phyloP scores from a whole-genome alignment of 2,797 vertebrate genomes.

The Bufotes viridis region DNA sequence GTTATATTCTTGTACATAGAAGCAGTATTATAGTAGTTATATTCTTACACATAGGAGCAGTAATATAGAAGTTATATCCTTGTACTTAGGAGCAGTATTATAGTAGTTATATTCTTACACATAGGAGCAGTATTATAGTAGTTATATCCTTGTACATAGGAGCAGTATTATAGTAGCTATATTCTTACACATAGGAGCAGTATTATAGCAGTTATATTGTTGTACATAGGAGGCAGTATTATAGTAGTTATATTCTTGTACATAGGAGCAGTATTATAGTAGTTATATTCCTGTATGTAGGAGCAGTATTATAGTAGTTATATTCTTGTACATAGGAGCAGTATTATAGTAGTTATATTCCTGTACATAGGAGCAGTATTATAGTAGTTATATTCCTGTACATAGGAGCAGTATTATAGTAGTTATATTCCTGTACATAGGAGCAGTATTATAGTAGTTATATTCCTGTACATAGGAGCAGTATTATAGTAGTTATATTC shows the following conservation, averaged over 20 bases:
- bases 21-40: not conserved
- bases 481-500: too few species aligned
- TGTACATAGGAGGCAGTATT: not conserved
- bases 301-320: not conserved
- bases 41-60: not conserved
- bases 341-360: slow-evolving; percentile 1
- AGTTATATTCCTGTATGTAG: not conserved
- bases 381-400: too few species aligned
- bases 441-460: too few species aligned
- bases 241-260: not conserved
- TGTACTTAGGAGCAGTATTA: not conserved
- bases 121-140: not conserved
- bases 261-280: not conserved
- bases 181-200: not conserved
- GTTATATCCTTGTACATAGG: not conserved
- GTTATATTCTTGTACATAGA: not conserved
- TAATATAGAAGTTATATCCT: not conserved
- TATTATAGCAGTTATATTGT: too few species aligned
- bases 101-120: not conserved
- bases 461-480: too few species aligned
- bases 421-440: too few species aligned
- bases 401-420: too few species aligned
- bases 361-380: not conserved
- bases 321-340: not conserved
- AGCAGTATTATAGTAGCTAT: not conserved